phyloP scores from a whole-genome alignment of 1,140 invertebrate species.

The Tigriopus japonicus region DNA sequence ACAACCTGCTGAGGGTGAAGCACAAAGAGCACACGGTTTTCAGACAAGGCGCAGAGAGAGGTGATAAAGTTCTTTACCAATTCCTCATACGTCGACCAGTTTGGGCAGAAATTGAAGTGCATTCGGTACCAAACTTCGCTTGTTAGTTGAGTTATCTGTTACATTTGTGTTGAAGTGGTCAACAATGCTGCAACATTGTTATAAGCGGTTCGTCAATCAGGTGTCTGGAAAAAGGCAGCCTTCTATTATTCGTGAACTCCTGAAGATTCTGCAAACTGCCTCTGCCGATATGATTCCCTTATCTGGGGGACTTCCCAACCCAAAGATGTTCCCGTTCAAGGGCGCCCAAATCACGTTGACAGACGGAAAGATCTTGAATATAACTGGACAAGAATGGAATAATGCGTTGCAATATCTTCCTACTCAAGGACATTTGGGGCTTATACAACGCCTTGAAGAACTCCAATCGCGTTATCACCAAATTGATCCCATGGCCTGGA shows the following conservation, averaged over 20 bases:
- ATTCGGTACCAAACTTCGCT: too few species aligned
- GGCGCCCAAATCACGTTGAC: conserved; percentile 40
- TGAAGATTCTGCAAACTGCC: conserved; percentile 40
- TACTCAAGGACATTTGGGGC: conserved; percentile 25
- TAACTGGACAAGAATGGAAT: background rate
- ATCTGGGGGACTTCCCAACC: conserved; percentile 56
- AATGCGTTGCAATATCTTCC: conserved; percentile 4
- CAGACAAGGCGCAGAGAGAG: too few species aligned
- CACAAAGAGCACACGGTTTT: too few species aligned
- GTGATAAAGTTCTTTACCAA: too few species aligned
- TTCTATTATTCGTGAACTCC: conserved; percentile 14
- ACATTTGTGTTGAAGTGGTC: too few species aligned
- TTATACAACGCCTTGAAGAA: conserved; percentile 39
- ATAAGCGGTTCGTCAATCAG: background rate
- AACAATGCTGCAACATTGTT: background rate
- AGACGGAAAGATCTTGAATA: conserved; percentile 21
- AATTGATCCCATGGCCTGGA: conserved; percentile 34
- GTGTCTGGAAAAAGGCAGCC: conserved; percentile 1
- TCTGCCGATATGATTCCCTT: conserved; percentile 45
- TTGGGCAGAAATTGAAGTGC: too few species aligned
- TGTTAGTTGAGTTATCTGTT: too few species aligned
- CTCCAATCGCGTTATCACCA: conserved; percentile 42
- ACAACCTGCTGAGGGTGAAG: too few species aligned
- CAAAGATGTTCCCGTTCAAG: conserved; percentile 48
- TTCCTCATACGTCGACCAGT: too few species aligned